Conservation (phyloP, 1,140 invertebrate species). For the Belonocnema kinseyi region DNA sequence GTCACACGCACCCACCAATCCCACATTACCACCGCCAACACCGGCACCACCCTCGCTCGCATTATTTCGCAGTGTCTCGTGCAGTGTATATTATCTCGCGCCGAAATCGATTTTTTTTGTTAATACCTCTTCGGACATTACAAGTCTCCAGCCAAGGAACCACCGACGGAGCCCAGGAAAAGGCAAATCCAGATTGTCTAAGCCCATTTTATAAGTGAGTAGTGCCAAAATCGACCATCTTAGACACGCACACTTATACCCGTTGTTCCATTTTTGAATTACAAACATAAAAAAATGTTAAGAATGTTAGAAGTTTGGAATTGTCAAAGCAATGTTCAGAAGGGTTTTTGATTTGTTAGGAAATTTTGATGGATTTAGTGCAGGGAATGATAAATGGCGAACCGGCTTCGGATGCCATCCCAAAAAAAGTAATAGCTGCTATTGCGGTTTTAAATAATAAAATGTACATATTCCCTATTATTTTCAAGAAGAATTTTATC, state of each 20-base stretch:
- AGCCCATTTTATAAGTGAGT: conserved; percentile 26
- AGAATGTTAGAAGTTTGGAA: neutral
- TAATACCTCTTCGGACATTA: neutral
- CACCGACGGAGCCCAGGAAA: conserved; percentile 8
- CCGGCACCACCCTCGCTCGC: conserved; percentile 39
- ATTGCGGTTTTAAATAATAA: too few species aligned
- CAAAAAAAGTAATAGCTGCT: too few species aligned
- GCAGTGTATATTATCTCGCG: conserved; percentile 38
- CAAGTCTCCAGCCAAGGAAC: conserved; percentile 5
- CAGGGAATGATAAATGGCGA: too few species aligned
- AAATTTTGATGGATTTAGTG: too few species aligned
- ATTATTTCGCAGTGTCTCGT: conserved; percentile 35
- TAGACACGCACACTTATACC: neutral
- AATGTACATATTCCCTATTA: too few species aligned
- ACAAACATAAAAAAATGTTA: neutral
- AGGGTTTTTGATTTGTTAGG: too few species aligned
- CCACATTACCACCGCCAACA: conserved; percentile 41
- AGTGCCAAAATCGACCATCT: conserved; percentile 12
- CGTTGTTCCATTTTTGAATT: neutral
- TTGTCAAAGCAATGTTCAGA: too few species aligned
- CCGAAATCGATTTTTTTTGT: conserved; percentile 4
- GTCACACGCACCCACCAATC: conserved; percentile 36
- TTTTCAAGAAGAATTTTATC: too few species aligned
- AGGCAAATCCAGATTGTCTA: neutral
- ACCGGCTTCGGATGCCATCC: too few species aligned